Evolutionary conservation across 2,888 invertebrate genomes (phyloP).

Genomic region (Drosophila koepferae): DNA sequence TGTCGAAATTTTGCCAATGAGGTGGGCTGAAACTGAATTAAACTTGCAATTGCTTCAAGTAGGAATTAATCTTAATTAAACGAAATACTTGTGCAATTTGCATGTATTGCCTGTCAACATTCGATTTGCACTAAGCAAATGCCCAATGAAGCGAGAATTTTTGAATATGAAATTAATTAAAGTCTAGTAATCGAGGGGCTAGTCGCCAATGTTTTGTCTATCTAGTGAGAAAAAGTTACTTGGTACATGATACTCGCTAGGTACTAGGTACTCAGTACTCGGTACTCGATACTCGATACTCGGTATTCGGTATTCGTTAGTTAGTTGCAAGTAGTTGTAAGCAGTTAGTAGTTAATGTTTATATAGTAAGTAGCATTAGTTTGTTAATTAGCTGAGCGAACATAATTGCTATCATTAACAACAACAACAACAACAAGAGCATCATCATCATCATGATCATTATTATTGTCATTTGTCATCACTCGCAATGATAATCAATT

Average conservation of each 20-base stretch:
- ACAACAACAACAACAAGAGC: slow-evolving; percentile 39
- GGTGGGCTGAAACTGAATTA: slow-evolving; percentile 27
- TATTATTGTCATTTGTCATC: slow-evolving; percentile 38
- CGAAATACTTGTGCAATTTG: slow-evolving; percentile 32
- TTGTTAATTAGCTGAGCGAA: slow-evolving; percentile 46
- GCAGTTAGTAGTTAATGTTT: slow-evolving; percentile 26
- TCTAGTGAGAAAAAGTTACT: not conserved
- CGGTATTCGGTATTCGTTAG: not conserved
- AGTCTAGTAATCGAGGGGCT: not conserved
- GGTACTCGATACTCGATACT: not conserved
- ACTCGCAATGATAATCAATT: slow-evolving; percentile 33
- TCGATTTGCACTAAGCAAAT: slow-evolving; percentile 37
- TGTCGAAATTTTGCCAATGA: slow-evolving; percentile 55
- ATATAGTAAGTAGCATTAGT: slow-evolving; percentile 18
- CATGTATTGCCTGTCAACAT: slow-evolving; percentile 22
- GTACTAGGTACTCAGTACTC: not conserved
- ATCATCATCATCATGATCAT: slow-evolving; percentile 28
- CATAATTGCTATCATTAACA: slow-evolving; percentile 50
- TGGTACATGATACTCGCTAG: not conserved
- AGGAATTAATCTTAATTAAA: slow-evolving; percentile 23
- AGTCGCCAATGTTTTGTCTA: not conserved
- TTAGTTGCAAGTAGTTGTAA: slow-evolving; percentile 19
- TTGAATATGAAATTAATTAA: slow-evolving; percentile 23
- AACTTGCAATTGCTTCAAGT: slow-evolving; percentile 31
- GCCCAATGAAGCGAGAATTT: slow-evolving; percentile 19